phyloP scores from a whole-genome alignment of 1,140 invertebrate genomes.

The Drosophila aff. region DNA sequence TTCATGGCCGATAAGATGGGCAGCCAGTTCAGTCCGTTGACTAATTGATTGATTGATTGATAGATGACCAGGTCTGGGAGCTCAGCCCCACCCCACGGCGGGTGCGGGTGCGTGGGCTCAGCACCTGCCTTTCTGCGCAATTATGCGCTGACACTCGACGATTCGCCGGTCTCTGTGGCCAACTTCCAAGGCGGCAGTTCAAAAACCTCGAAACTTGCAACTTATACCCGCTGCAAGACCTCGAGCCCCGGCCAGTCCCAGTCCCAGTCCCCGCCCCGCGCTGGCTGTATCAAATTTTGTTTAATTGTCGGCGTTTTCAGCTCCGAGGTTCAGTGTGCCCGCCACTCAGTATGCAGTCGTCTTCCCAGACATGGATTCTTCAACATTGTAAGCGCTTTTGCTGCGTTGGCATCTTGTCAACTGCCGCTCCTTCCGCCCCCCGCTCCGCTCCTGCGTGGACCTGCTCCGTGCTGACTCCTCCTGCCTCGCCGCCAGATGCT shows the following conservation, averaged over 20 bases:
- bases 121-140: constrained; percentile 8
- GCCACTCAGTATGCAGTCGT: constrained; percentile 50
- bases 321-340: constrained; percentile 2
- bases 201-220: constrained; percentile 74
- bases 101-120: not conserved
- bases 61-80: constrained; percentile 4
- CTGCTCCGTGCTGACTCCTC: not conserved
- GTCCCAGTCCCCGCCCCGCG: not conserved
- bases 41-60: constrained; percentile 55
- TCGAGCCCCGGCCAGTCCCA: not conserved
- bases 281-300: constrained; percentile 78
- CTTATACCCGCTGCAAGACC: constrained; percentile 43
- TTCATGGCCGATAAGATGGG: constrained; percentile 31
- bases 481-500: not conserved
- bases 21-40: constrained; percentile 14
- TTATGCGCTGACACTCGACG: constrained; percentile 50
- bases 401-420: constrained; percentile 79
- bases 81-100: not conserved
- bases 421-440: not conserved
- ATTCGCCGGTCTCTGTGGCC: not conserved
- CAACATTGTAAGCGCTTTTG: constrained; percentile 82
- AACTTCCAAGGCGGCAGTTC: constrained; percentile 64
- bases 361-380: constrained; percentile 76
- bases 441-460: not conserved
- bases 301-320: constrained; percentile 68